Base-by-base conservation (phyloP, 1,140 invertebrate genomes). In the Maniola jurtina region DNA sequence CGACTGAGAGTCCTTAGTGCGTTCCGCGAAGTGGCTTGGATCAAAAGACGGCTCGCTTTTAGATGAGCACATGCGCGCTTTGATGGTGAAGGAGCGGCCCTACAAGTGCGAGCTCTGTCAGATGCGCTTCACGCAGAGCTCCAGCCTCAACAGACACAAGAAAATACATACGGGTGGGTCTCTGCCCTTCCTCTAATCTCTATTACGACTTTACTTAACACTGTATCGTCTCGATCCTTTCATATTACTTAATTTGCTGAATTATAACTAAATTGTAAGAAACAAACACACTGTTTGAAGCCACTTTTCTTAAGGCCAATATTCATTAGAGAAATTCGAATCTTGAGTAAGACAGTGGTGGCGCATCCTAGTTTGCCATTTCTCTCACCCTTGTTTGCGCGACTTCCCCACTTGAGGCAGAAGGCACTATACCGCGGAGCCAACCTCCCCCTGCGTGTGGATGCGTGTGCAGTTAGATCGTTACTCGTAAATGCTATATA, bases 141-240 rank as follows among this genome's bases (percentile, higher is more conserved):
- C 94, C 80, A 95, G 94, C 85, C 89, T 95, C 72, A 94, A 96
- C 91, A 95, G 96, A 74, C 96, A 97, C 92, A 96, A 96, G 90
- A 92, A 95, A 77, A 95, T 95, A 79, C 96, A 96, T 84, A 96
- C 95, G 57, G 95, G 95, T 92, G 86, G 86, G 90, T 91, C 71
- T 73, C 75, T 69, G 73, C 71, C 68, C 73, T 38, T 57, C 55
- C 16, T 40, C 5, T 57, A 14, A 57, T 57, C 55, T 55, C 33
- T 57, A 5, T 40, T 15, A 15, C 14, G 16, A 34, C 34, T 55
- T 55, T 0, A 33, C 52, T 13, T 9, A 25, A n/a, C 13, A 9
- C 11, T 15, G 33, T 34, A 8, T 7, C 5, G 7, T 15, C 6
- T 50, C 6, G 11, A n/a, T 47, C 45, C 45, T n/a, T 47, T 6